Evolutionary conservation across 2,113 vertebrate species (phyloP), one percentile per base, ranked within the genome.

Genomic region (Ophiodon elongatus): DNA sequence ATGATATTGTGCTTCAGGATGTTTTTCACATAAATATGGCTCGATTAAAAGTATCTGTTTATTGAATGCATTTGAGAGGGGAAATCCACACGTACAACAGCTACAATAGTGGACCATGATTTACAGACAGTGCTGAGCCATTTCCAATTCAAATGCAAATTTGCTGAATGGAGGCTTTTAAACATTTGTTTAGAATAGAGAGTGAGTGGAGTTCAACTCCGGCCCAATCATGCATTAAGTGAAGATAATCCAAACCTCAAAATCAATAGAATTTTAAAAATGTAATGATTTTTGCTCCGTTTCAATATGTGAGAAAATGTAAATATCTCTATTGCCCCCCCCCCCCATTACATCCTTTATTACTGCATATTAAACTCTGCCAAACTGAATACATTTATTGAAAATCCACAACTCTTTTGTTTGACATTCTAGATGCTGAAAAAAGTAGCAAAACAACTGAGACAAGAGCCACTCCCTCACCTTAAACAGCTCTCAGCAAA

Each of bases 81-180:
- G 21, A 35, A 73, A 73, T 76, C 67, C 62, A 63, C 43, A 59
- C 6, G 33, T 64, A 63, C 59, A 70, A 59, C 35, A 64, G 75
- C 69, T 64, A 74, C 72, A 85, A 76, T 43, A 60, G 82, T 79
- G 78, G 68, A 78, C 76, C 0, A 8, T 60, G 75, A 85, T 80
- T 86, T 86, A 73, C 59, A 80, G 84, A 84, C 76, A 84, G 72
- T n/a, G 72, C 77, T 63, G 69, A 82, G 77, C 33, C 76, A 76
- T 86, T 69, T 19, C 27, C 63, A 35, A 89, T 90, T 92, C 80
- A 91, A 83, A 93, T 92, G 91, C 80, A 86, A 90, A 93, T 91
- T 47, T 64, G 62, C 79, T 79, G 79, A 89, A 87, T 63, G 78
- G 31, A 83, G 71, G 80, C 78, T 87, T 90, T 89, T 82, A 85